Base-by-base conservation (phyloP, 2,797 vertebrate species). In the Euphonia xanthogaster region DNA sequence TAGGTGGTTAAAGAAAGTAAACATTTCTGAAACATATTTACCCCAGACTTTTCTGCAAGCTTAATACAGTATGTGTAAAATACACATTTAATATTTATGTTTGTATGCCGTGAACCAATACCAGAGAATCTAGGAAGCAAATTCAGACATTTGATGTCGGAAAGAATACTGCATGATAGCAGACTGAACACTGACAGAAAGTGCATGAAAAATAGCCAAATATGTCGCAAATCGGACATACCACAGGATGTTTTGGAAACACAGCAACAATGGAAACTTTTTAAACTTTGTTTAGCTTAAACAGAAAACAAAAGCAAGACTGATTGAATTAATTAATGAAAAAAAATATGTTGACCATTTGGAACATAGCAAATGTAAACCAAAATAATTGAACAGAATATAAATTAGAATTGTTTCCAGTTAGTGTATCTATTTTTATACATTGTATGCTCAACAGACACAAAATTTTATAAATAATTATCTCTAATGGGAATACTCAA, bases 241-340 rank as follows among this genome's bases (percentile, higher is more conserved):
- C 42, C 61, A 85, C 31, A 73, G 67, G 23, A 83, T 97, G 94
- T 97, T 98, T 97, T 96, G 96, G 96, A 97, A 98, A 96, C 94
- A 96, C 94, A 88, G 66, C 80, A 97, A 97, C 95, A 95, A 96
- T 93, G 93, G 97, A 95, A 97, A 96, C 28, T 90, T 96, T 95
- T 96, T 89, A 92, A 97, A 67, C 91, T 96, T 88, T 93, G 96
- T 97, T 97, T 95, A 97, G 91, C 77, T 91, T 88, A 90, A 97
- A 73, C 91, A 96, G 86, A 98, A 97, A 98, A 97, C 96, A 97
- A 98, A 97, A 96, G 93, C 91, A 95, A 95, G 96, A 88, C 91
- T 94, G 94, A 95, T 94, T 93, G 93, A 93, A 97, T 97, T 97
- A 97, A 98, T 98, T 96, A 97, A 98, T 96, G 89, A 92, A 96